A percentile compares a stretch with the other conserved stretches of the same genome.
Evolutionary conservation across 1,140 invertebrate genomes (phyloP).

Genomic region (Thalassaphorura encarpata): DNA sequence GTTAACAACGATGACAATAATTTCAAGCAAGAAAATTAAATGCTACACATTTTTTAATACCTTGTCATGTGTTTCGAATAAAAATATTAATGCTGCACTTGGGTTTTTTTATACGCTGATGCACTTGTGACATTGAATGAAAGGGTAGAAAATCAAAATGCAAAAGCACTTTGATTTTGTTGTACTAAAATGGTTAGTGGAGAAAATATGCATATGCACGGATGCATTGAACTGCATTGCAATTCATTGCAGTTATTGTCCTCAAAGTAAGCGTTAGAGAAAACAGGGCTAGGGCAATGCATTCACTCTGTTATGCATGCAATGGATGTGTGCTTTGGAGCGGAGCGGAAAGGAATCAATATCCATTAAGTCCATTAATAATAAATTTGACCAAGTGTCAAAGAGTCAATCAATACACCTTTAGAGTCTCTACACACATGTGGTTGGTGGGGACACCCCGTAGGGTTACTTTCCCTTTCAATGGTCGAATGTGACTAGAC

Average conservation of each 20-base stretch:
- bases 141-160: background rate
- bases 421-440: background rate
- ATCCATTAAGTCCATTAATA: slow-evolving; percentile 30
- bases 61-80: background rate
- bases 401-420: slow-evolving; percentile 21
- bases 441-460: too few relatives aligned
- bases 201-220: background rate
- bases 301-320: too few relatives aligned
- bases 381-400: slow-evolving; percentile 25
- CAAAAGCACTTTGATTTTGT: background rate
- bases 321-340: too few relatives aligned
- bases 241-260: background rate
- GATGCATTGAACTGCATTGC: background rate
- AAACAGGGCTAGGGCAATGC: too few relatives aligned
- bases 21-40: background rate
- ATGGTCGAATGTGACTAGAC: too few relatives aligned
- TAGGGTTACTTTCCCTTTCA: too few relatives aligned
- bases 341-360: too few relatives aligned
- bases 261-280: too few relatives aligned
- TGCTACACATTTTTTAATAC: background rate
- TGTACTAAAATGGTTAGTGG: too few relatives aligned
- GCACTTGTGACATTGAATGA: background rate
- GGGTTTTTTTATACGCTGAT: background rate
- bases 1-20: too few relatives aligned
- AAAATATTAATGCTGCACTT: background rate